These are phyloP conservation scores for Agonopterix arenella DNA, from an alignment of 2,888 invertebrate genomes.

Conservation along the genomic window DNA sequence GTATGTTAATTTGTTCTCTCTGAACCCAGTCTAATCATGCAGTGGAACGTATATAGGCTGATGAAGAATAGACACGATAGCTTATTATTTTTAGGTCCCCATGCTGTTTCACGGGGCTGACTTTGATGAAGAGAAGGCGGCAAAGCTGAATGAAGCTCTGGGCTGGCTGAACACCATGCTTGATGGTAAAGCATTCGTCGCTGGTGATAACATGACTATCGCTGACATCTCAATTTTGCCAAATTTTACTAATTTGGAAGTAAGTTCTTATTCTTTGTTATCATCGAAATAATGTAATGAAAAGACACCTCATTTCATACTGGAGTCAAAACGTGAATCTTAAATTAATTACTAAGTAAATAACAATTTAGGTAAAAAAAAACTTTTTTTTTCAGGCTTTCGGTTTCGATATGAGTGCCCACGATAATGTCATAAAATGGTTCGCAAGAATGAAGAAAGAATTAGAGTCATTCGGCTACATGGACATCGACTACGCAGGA, in stretches of 20 bases:
- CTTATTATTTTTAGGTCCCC: conserved; percentile 47
- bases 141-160: conserved; percentile 77
- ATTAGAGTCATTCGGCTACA: conserved; percentile 81
- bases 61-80: no score
- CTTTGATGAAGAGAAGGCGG: conserved; percentile 59
- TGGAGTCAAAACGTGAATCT: no score
- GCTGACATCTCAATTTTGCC: conserved; percentile 82
- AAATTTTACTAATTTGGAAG: conserved; percentile 78
- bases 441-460: conserved; percentile 79
- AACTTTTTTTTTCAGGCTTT: conserved; percentile 57
- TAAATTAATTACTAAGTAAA: neutral
- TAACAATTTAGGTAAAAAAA: conserved; percentile 1
- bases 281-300: conserved; percentile 14
- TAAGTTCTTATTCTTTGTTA: conserved; percentile 60
- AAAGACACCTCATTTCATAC: no score
- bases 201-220: conserved; percentile 81
- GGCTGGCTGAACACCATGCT: conserved; percentile 76
- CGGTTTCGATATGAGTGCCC: conserved; percentile 71
- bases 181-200: conserved; percentile 78
- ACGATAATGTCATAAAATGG: conserved; percentile 79
- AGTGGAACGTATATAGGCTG: no score
- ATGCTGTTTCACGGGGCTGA: conserved; percentile 62
- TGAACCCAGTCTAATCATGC: no score
- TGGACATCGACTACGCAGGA: conserved; percentile 79
- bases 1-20: no score